Evolutionary conservation across 2,797 vertebrate species (phyloP), one percentile per base, ranked within the genome.

Genomic region (Eulemur albifrons): DNA sequence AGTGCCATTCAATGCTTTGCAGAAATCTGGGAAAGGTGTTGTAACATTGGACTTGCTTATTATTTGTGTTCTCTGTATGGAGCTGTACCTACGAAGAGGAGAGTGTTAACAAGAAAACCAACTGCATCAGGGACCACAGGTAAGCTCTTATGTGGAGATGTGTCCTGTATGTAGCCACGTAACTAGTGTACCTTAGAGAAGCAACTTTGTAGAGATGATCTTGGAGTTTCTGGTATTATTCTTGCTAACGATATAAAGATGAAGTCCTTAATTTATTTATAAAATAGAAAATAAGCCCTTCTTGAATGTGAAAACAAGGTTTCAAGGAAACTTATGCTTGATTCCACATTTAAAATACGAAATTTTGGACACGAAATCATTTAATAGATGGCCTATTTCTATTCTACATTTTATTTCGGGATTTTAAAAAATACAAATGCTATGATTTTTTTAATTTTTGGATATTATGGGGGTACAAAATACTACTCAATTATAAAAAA

Each of bases 111-210:
- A 61, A 45, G 87, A 83, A n/a, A 77, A 10, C 13, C 77, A 79
- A 67, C 25, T 57, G 15, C 9, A 13, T 25, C 65, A 82, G 17
- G 9, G 30, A 27, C 8, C 13, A 38, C 7, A 45, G 5, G n/a
- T 48, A 38, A 52, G 4, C 40, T 73, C 30, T 38, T 21, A 12
- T 0, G 0, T 45, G 67, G 25, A 20, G 15, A 25, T 30, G 9
- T 79, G 32, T 30, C 76, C 2, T 27, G 9, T 23, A 1, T 61
- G 32, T 17, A 21, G 20, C 12, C 43, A 6, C 21, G 54, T 79
- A 54, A 27, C 27, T 61, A 9, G 13, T 10, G 3, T 30, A 23
- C 4, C 2, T 52, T 59, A 75, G 2, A 63, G 45, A 90, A 87
- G 17, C 30, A 88, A 25, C 2, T 45, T 2, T 73, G 27, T 45